Conservation (phyloP, 2,888 invertebrate genomes). For the Chrysina gloriosa region DNA sequence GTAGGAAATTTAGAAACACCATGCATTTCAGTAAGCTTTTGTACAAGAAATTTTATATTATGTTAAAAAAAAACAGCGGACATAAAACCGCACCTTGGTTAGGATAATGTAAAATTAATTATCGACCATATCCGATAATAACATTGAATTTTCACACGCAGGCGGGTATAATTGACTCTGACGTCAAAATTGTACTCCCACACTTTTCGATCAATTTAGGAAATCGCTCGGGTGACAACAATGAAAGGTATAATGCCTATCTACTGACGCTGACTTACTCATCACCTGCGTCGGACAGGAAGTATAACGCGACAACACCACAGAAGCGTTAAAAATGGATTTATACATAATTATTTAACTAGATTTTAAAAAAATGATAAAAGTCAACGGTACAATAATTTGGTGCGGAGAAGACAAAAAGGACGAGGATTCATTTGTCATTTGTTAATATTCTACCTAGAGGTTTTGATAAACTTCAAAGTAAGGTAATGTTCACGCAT, state of each 20-base stretch:
- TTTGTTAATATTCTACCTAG: too few species aligned
- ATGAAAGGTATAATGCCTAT: constrained; percentile 38
- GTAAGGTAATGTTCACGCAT: too few species aligned
- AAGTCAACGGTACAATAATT: too few species aligned
- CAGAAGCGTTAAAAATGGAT: constrained; percentile 40
- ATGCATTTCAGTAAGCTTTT: too few species aligned
- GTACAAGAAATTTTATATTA: too few species aligned
- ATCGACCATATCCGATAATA: constrained; percentile 12
- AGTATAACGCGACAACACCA: constrained; percentile 33
- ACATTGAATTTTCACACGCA: constrained; percentile 24
- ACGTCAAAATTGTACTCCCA: constrained; percentile 28
- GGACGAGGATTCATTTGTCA: too few species aligned
- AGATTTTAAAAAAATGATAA: too few species aligned
- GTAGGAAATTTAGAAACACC: too few species aligned
- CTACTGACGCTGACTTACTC: constrained; percentile 39
- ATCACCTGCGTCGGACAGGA: constrained; percentile 41
- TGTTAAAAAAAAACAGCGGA: background rate
- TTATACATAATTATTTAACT: too few species aligned
- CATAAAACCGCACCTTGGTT: constrained; percentile 12
- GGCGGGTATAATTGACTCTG: constrained; percentile 20
- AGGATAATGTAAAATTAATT: constrained; percentile 33
- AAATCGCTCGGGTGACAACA: constrained; percentile 28
- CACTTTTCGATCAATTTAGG: constrained; percentile 33
- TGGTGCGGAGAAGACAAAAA: too few species aligned
- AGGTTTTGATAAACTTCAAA: too few species aligned